phyloP scores from a whole-genome alignment of 2,888 invertebrate genomes.

The Axea sp. region DNA sequence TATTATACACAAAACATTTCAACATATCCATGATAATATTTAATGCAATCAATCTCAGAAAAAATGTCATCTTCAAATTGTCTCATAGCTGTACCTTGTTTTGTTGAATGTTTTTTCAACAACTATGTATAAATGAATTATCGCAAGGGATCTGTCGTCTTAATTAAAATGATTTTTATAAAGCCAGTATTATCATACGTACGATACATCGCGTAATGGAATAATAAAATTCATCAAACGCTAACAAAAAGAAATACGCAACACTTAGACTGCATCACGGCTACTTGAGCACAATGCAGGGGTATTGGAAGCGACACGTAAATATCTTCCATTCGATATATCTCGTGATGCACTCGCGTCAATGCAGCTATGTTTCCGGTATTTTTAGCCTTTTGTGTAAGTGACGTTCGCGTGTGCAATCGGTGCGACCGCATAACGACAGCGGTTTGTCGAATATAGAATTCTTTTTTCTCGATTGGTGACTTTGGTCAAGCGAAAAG shows the following conservation, averaged over 20 bases:
- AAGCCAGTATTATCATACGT: too few species aligned
- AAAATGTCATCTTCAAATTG: too few species aligned
- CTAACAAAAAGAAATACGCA: slow-evolving; percentile 17
- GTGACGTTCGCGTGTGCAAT: slow-evolving; percentile 69
- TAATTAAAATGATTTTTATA: too few species aligned
- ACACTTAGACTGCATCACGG: slow-evolving; percentile 33
- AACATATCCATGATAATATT: too few species aligned
- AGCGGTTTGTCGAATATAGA: slow-evolving; percentile 45
- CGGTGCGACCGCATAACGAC: slow-evolving; percentile 65
- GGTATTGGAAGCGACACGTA: slow-evolving; percentile 44
- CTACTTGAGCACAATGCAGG: slow-evolving; percentile 37
- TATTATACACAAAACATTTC: too few species aligned
- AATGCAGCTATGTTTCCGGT: slow-evolving; percentile 67
- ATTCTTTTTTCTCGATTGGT: slow-evolving; percentile 65
- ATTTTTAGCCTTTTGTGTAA: slow-evolving; percentile 67
- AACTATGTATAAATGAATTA: too few species aligned
- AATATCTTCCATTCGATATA: slow-evolving; percentile 59
- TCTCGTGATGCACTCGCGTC: slow-evolving; percentile 49
- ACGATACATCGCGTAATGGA: too few species aligned
- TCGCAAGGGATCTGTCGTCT: too few species aligned
- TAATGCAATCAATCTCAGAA: too few species aligned
- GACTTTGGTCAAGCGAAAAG: slow-evolving; percentile 56
- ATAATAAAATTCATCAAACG: too few species aligned
- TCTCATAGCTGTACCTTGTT: too few species aligned
- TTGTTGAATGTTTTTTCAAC: too few species aligned